Evolutionary conservation across 2,797 vertebrate genomes (phyloP), one percentile per base, ranked within the genome.

Genomic region (Notolepis coatsorum): DNA sequence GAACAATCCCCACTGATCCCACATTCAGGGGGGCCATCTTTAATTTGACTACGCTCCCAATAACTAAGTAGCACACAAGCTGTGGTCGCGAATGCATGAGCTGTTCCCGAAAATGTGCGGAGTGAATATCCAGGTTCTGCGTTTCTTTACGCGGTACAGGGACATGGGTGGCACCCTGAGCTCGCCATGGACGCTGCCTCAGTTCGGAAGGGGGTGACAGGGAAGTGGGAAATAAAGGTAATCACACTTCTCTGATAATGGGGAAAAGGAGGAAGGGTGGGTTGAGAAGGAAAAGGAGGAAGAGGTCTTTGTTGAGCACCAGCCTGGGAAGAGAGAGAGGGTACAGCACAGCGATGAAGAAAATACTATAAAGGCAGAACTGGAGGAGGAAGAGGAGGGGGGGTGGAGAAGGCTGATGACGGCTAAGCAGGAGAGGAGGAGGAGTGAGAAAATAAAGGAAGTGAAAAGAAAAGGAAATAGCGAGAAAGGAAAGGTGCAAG

Each of bases 171-270:
- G 35, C 3, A n/a, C 1, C 1, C 15, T 41, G 52, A 25, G 23
- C 24, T 54, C 13, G 3, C 17, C 41, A 15, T 39, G 37, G 17
- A 39, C 38, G 24, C 52, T 39, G 35, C 52, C 9, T n/a, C 8
- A 9, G 21, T 41, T 21, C n/a, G 25, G 39, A 9, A 18, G 87
- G 71, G 68, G 73, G 80, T 85, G 85, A 88, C 47, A 62, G 79
- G 65, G 77, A 82, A 77, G 81, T 80, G 80, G 79, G 78, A 85
- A 91, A 88, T 85, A 89, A 89, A 91, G 85, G 88, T 77, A 79
- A 86, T 87, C 86, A 85, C 79, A 83, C 83, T 84, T 86, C 21
- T 76, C 66, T 73, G 71, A 87, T 83, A 88, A 81, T 80, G 84
- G 73, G 42, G 71, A 64, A 71, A 45, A 60, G 65, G 59, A 39